Base-by-base conservation (phyloP, 2,113 vertebrate genomes). In the Clupea harengus region DNA sequence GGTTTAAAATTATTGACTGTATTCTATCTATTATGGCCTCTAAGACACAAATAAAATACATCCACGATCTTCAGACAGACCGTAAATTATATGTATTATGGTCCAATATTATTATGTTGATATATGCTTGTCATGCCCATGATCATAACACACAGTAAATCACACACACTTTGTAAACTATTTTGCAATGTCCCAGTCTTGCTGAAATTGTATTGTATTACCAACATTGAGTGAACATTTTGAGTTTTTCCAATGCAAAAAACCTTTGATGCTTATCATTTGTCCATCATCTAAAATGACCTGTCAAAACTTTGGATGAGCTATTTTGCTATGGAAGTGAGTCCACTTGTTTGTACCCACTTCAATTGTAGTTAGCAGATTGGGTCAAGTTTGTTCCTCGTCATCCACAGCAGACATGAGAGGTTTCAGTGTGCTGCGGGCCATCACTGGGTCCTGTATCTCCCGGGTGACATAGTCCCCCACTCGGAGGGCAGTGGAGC, bases 401-500 rank as follows among this genome's bases (percentile, higher is more conserved):
- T 81, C 46, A 86, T 88, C 82, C 82, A 39, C 64, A 72, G 78
- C 50, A 85, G 57, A 86, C 60, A 80, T 47, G 81, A 82, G 44
- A 46, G 32, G 86, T 81, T 84, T 82, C 47, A 54, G 83, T 82
- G 60, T 85, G 86, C 89, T 72, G 32, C 5, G 22, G 1, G 50
- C 85, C 49, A 86, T 91, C 89, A 84, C 86, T 44, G 85, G 57
- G 75, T 18, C 25, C 67, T 22, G 25, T 49, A 45, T 47, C 28
- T 83, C 54, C 39, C 28, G 32, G 18, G 45, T 81, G 45, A 85
- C 85, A 82, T 81, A 82, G 81, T 85, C 80, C 84, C 83, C 88
- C 86, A 84, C 87, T 88, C 47, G 81, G 84, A 85, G 82, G 32
- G 57, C 88, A 84, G 52, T 80, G 85, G 83, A 89, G 89, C 87